Evolutionary conservation across 2,888 invertebrate species (phyloP).

Genomic region (Eledona agricola): DNA sequence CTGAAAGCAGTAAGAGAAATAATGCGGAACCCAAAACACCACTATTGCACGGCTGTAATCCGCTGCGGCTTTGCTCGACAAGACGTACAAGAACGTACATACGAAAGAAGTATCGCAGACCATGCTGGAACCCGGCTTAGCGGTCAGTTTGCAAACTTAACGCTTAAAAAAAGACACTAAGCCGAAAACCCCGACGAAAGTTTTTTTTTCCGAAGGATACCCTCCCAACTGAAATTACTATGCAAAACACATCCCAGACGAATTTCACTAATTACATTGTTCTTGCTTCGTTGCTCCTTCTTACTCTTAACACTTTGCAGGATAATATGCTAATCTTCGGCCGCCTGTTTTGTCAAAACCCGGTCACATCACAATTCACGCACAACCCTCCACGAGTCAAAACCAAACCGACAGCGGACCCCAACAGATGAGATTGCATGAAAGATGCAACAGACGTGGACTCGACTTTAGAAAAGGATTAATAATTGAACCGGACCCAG

Average conservation of each 20-base stretch:
- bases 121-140: slow-evolving; percentile 21
- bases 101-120: slow-evolving; percentile 2
- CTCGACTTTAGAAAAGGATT: slow-evolving; percentile 1
- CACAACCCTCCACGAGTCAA: slow-evolving; percentile 20
- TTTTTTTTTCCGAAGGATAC: slow-evolving; percentile 4
- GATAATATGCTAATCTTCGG: slow-evolving; percentile 45
- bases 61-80: slow-evolving; percentile 24
- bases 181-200: slow-evolving; percentile 2
- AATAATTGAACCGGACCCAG: slow-evolving; percentile 12
- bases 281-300: slow-evolving; percentile 37
- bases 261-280: slow-evolving; percentile 43
- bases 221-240: slow-evolving; percentile 19
- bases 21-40: slow-evolving; percentile 13
- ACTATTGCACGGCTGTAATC: slow-evolving; percentile 21
- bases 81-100: slow-evolving; percentile 21
- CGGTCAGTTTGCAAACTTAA: slow-evolving; percentile 21
- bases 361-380: slow-evolving; percentile 27
- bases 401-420: slow-evolving; percentile 8
- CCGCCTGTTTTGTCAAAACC: slow-evolving; percentile 15
- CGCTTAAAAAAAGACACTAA: slow-evolving; percentile 22
- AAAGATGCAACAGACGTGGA: slow-evolving; percentile 21
- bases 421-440: slow-evolving; percentile 6
- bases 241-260: slow-evolving; percentile 41
- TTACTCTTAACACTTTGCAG: slow-evolving; percentile 41
- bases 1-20: slow-evolving; percentile 21